Conservation (phyloP, 2,888 invertebrate genomes). For the Leucophenga montana region DNA sequence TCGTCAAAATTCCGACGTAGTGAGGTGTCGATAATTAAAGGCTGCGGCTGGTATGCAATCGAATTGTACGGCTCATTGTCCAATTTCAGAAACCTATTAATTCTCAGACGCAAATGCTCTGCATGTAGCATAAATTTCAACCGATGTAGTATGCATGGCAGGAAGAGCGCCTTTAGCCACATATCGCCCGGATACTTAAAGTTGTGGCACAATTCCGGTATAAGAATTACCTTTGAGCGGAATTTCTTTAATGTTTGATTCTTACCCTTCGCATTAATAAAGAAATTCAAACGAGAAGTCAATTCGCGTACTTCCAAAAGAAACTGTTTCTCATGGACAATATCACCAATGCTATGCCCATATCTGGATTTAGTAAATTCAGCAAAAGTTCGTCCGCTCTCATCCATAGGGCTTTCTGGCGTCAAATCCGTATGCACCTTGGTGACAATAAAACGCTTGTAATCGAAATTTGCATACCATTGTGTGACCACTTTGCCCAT, state of each 20-base stretch:
- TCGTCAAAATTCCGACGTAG: conserved; percentile 60
- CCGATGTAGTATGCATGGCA: conserved; percentile 91
- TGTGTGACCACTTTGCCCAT: conserved; percentile 86
- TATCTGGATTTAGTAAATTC: conserved; percentile 87
- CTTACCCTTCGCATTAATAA: conserved; percentile 62
- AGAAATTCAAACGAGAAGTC: conserved; percentile 69
- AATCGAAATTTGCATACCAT: conserved; percentile 81
- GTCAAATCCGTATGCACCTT: conserved; percentile 79
- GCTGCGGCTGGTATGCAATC: conserved; percentile 56
- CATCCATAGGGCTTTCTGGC: conserved; percentile 81
- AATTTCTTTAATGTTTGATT: conserved; percentile 64
- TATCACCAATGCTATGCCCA: conserved; percentile 73
- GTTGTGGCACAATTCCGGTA: conserved; percentile 90
- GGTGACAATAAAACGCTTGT: conserved; percentile 80
- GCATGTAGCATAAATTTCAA: conserved; percentile 68
- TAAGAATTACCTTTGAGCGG: conserved; percentile 78
- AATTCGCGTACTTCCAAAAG: conserved; percentile 83
- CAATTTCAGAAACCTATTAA: conserved; percentile 63
- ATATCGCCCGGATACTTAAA: conserved; percentile 82
- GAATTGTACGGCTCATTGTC: conserved; percentile 40
- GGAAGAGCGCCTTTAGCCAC: conserved; percentile 87
- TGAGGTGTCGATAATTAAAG: conserved; percentile 63
- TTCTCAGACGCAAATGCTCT: conserved; percentile 70
- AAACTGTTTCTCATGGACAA: conserved; percentile 79
- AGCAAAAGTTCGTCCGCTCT: conserved; percentile 77